These are phyloP conservation scores for Trachelus stipa DNA, from an alignment of 2,888 invertebrate genomes.

Conservation along the genomic window DNA sequence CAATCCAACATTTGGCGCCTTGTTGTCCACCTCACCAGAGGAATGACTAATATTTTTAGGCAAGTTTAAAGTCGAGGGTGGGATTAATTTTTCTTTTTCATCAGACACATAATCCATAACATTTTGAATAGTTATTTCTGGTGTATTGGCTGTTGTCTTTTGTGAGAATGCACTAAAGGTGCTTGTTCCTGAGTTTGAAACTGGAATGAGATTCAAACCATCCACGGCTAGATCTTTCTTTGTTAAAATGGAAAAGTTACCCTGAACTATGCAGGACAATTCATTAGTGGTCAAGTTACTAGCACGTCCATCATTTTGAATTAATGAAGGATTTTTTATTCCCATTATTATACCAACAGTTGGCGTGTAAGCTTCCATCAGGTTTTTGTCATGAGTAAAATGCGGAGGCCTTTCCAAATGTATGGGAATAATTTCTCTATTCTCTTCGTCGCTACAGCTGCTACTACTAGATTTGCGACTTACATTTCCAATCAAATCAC, in stretches of 20 bases:
- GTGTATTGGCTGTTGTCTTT: constrained; percentile 69
- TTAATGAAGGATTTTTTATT: constrained; percentile 45
- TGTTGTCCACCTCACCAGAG: constrained; percentile 74
- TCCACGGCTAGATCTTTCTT: constrained; percentile 24
- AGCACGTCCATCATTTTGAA: constrained; percentile 28
- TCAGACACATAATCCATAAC: constrained; percentile 39
- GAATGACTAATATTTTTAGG: constrained; percentile 78
- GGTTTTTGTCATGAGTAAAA: constrained; percentile 50
- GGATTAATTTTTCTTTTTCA: constrained; percentile 65
- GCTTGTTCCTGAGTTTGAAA: constrained; percentile 30
- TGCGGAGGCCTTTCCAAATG: constrained; percentile 43
- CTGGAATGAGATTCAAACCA: constrained; percentile 35
- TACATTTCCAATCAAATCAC: constrained; percentile 64
- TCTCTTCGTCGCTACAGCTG: constrained; percentile 70
- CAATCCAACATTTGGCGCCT: constrained; percentile 31
- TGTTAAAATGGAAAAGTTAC: neutral
- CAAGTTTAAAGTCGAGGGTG: constrained; percentile 71
- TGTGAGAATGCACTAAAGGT: constrained; percentile 51
- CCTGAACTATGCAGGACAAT: constrained; percentile 10
- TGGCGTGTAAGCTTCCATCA: constrained; percentile 72
- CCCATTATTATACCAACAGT: constrained; percentile 76
- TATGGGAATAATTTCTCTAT: constrained; percentile 64
- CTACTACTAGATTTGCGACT: constrained; percentile 69
- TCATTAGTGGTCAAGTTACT: neutral
- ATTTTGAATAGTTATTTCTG: constrained; percentile 72